Evolutionary conservation across 2,888 invertebrate genomes (phyloP), one percentile per base, ranked within the genome.

Genomic region (Leptinotarsa haldemani): DNA sequence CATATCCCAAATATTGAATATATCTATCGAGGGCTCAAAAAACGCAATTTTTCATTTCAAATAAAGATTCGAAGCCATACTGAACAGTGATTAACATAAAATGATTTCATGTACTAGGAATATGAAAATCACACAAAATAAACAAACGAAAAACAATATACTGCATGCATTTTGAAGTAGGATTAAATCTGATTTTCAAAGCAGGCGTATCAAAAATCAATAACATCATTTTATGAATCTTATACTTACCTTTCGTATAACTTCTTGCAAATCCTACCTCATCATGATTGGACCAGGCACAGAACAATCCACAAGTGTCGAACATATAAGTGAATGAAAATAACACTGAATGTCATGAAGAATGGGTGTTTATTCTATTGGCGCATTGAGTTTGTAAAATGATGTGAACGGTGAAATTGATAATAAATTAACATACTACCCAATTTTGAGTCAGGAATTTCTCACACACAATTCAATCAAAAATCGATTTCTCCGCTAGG

Each of bases 161-260:
- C n/a, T 30, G 40, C 16, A 30, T 61, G 61, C 40, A 61, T 30
- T 40, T 30, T 61, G 61, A 61, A 40, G 61, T 61, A 61, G 61
- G 61, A 61, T 61, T 61, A 5, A 25, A 30, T 61, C 30, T 13
- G 15, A 61, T 15, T n/a, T 16, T 13, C 4, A 30, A 61, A 30
- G 30, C 15, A 61, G 4, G 4, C 16, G 3, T n/a, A n/a, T 18
- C 1, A 61, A 30, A 30, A 30, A 40, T 13, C 13, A 7, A 61
- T 30, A 40, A n/a, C 15, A 25, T 1, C 4, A 61, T 18, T 56
- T 56, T 3, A 61, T 16, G 5, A 9, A n/a, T n/a, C 0, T 40
- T 2, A 7, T 2, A 61, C 61, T 61, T 61, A 61, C 61, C 61
- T 61, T 16, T 25, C 4, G 0, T 56, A 22, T 56, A 20, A 56